Base-by-base conservation (phyloP, 2,113 vertebrate species). In the Nesogale talazaci region DNA sequence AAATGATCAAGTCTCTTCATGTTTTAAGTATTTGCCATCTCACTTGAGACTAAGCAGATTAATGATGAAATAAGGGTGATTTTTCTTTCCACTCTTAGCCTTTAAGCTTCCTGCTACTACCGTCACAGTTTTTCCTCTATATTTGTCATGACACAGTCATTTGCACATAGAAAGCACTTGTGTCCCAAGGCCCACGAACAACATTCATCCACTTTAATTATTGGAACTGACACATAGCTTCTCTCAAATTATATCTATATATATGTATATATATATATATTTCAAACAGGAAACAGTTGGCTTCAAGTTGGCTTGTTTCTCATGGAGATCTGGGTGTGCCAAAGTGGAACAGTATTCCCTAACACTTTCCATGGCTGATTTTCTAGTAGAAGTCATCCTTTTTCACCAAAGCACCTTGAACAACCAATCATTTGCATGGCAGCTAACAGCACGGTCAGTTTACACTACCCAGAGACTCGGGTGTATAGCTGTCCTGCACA, bases 1-100 rank as follows among this genome's bases (percentile, higher is more conserved):
- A 87, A 93, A 83, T 88, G 88, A 89, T 20, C 65, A 70, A 93
- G 92, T 7, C 90, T 85, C 78, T 87, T 88, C 81, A 85, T 87
- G 89, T 74, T 86, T 82, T n/a, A 89, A 93, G 42, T 93, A 92
- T 95, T 93, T 85, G 40, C 67, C 69, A 25, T 86, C 15, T 74
- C 79, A 65, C 86, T 85, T 75, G 86, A 93, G 75, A 94, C 11
- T 29, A 46, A 63, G 79, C 34, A 46, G 86, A 85, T 88, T 85
- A 78, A 87, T 34, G 79, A 74, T 61, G 56, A 84, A 95, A 31
- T 63, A 90, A 8, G 69, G 65, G 29, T 42, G 82, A 40, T 23
- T 76, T 52, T 80, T 80, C n/a, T 81, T 63, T 67, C 7, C 38
- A 2, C 23, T 83, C 59, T 80, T 34, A 56, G 87, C 9, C 59